Conservation (phyloP, 2,113 vertebrate genomes). For the Sisor rabdophorus region DNA sequence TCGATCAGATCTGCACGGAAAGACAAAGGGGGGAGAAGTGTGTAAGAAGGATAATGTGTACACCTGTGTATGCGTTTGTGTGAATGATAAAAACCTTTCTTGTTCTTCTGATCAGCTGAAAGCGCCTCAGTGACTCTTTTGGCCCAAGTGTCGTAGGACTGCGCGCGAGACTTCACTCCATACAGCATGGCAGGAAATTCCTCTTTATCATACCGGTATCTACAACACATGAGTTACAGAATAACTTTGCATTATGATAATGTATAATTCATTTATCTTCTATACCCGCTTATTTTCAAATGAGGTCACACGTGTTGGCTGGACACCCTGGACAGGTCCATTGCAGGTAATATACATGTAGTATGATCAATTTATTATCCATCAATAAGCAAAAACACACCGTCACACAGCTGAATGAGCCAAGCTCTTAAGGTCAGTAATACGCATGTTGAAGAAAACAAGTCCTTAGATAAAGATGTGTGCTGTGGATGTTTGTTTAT, state of each 20-base stretch:
- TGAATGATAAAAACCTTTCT: constrained; percentile 81
- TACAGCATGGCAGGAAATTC: constrained; percentile 91
- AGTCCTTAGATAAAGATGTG: not conserved
- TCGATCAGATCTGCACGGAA: constrained; percentile 83
- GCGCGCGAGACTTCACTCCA: constrained; percentile 90
- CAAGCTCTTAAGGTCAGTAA: not conserved
- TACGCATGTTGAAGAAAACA: not conserved
- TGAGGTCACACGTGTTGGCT: too few relatives aligned
- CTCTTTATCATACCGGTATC: constrained; percentile 90
- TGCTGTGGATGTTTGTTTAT: not conserved
- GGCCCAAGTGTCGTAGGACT: constrained; percentile 95
- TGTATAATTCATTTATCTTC: too few relatives aligned
- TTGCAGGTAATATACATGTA: too few relatives aligned
- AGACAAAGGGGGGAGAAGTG: not conserved
- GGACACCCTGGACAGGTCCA: too few relatives aligned
- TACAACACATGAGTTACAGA: constrained; percentile 51
- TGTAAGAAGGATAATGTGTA: not conserved
- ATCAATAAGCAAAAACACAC: not conserved
- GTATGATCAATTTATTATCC: not conserved
- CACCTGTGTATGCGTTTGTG: not conserved
- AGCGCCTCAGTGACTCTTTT: constrained; percentile 89
- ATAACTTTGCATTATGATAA: not conserved
- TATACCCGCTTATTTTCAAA: too few relatives aligned
- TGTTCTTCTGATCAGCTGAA: constrained; percentile 86
- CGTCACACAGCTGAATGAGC: not conserved